Base-by-base conservation (phyloP, 2,797 vertebrate species). In the Iguana delicatissima region DNA sequence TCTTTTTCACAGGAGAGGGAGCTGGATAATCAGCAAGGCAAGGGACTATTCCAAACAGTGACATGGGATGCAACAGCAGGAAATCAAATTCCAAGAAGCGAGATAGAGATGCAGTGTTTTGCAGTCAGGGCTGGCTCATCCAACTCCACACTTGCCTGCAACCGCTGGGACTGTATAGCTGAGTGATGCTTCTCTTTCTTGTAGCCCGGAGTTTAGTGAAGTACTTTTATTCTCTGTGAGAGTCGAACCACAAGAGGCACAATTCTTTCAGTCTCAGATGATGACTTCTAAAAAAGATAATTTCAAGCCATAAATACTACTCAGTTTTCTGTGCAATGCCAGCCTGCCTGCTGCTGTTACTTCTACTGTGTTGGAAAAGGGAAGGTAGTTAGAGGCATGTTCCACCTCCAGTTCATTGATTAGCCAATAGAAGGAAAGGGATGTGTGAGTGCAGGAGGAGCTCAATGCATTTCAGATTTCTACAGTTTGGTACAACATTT, bases 371-470 rank as follows among this genome's bases (percentile, higher is more conserved):
- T 89, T 90, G 89, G 89, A 86, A 89, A 84, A 79, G 74, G 77
- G 13, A 3, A 93, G 93, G 94, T 93, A 95, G 77, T 55, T 93
- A 85, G 55, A 80, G 80, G 88, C 35, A 90, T 83, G 94, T 96
- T 91, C 97, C 96, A 90, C 96, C 97, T 96, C 94, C 88, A 84
- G 87, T 93, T 86, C 94, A 89, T 91, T 46, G 91, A 85, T 76
- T 91, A 96, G 94, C 97, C 97, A 97, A 97, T 98, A 89, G 88
- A 89, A 74, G 57, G 92, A 73, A 0, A 87, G 82, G 64, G 62
- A 92, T 0, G 42, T 46, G 77, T 93, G 93, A 89, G 92, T 80
- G 92, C 80, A 90, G 77, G 93, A 86, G 93, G 62, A 92, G 59
- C 89, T 22, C 76, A 62, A 79, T 91, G 46, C 29, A 18, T 88